phyloP scores from a whole-genome alignment of 1,140 invertebrate genomes.

The Gonatopus flavifemur region DNA sequence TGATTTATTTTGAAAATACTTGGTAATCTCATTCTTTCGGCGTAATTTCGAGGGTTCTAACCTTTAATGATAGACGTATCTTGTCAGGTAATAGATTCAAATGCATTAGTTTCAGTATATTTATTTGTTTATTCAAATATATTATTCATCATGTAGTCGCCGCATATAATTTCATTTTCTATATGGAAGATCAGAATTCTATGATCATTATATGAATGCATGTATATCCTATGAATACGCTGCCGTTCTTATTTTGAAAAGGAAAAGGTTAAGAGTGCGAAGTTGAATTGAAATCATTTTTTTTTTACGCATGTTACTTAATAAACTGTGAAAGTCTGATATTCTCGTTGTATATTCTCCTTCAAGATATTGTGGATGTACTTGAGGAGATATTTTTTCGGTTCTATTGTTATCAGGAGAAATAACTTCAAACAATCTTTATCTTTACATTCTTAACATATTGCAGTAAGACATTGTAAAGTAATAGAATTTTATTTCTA shows the following conservation, averaged over 20 bases:
- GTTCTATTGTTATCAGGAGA: neutral
- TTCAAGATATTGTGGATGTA: neutral
- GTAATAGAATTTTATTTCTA: slow-evolving; percentile 4
- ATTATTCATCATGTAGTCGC: neutral
- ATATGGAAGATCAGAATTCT: too few relatives aligned
- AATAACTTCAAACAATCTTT: neutral
- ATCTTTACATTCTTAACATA: neutral
- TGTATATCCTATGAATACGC: too few relatives aligned
- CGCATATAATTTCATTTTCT: neutral
- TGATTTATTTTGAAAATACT: too few relatives aligned
- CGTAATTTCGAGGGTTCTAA: slow-evolving; percentile 14
- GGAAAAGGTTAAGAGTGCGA: too few relatives aligned
- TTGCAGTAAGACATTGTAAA: neutral
- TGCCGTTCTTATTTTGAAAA: too few relatives aligned
- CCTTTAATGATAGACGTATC: slow-evolving; percentile 21
- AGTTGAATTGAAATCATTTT: too few relatives aligned
- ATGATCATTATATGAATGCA: too few relatives aligned
- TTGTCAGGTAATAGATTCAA: slow-evolving; percentile 19
- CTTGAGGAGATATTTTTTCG: neutral
- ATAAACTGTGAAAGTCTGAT: neutral
- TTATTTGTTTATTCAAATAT: neutral
- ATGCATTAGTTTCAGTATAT: neutral
- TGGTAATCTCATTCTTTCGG: too few relatives aligned
- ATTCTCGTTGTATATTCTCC: neutral
- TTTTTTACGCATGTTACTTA: neutral